phyloP scores from a whole-genome alignment of 1,140 invertebrate species.

The Ostrea edulis region DNA sequence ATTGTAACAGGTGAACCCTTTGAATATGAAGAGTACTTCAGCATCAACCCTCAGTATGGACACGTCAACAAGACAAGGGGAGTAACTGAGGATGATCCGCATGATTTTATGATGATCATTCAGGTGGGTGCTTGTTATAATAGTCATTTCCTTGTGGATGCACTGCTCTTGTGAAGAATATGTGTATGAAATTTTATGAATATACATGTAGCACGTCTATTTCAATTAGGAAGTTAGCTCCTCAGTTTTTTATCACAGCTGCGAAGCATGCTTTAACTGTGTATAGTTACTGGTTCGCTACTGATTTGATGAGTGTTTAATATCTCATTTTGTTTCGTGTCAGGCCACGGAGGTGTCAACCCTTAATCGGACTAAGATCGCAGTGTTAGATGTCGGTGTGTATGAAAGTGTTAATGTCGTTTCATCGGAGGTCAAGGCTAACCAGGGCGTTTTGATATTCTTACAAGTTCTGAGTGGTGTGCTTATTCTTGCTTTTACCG shows the following conservation, averaged over 20 bases:
- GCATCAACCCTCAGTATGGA: not conserved
- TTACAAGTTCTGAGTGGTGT: slow-evolving; percentile 13
- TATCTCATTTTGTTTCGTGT: no score
- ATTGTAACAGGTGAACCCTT: not conserved
- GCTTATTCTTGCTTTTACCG: not conserved
- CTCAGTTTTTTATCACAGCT: not conserved
- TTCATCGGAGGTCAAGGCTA: not conserved
- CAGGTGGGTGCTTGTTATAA: not conserved
- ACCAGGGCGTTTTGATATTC: slow-evolving; percentile 4
- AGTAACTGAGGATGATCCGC: slow-evolving; percentile 6
- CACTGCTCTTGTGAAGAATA: not conserved
- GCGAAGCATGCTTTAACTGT: not conserved
- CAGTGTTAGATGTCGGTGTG: not conserved
- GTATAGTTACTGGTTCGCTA: no score
- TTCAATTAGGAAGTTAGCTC: not conserved
- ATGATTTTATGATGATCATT: slow-evolving; percentile 11
- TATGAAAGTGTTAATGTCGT: not conserved
- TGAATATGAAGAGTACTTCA: slow-evolving; percentile 12
- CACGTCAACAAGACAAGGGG: slow-evolving; percentile 21
- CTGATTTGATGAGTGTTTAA: no score
- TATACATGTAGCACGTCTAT: no score
- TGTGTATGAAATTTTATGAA: no score
- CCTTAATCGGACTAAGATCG: not conserved
- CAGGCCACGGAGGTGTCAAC: not conserved
- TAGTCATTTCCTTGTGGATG: no score